Percentiles rank a stretch among this genome's conserved stretches.
phyloP scores from a whole-genome alignment of 2,113 vertebrate species.

The Picathartes gymnocephalus region DNA sequence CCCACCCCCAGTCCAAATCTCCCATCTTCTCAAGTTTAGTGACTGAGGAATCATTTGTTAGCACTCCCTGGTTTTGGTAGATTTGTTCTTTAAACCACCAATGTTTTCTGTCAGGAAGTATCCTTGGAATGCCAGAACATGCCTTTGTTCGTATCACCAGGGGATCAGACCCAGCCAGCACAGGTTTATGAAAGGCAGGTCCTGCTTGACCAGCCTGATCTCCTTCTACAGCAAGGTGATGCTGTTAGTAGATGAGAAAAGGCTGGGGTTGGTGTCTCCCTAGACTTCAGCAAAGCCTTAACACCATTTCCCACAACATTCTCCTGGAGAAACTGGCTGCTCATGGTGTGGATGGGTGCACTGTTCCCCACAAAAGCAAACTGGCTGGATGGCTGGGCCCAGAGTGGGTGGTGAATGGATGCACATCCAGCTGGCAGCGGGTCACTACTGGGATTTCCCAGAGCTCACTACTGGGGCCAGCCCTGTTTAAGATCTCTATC shows the following conservation, averaged over 20 bases:
- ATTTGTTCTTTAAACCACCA: not conserved
- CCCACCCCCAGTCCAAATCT: not conserved
- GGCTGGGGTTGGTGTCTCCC: not conserved
- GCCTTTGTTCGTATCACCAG: not conserved
- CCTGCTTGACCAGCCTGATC: not conserved
- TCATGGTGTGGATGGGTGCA: not conserved
- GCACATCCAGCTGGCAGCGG: accelerated
- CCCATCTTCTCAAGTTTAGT: not conserved
- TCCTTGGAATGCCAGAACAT: not conserved
- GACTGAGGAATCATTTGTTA: not conserved
- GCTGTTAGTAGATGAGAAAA: not conserved
- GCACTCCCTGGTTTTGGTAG: not conserved
- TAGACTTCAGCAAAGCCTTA: not conserved
- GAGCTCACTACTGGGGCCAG: not conserved
- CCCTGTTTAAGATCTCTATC: not conserved
- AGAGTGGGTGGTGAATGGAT: not conserved
- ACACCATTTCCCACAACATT: not conserved
- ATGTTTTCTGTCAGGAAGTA: not conserved
- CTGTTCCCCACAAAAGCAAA: not conserved
- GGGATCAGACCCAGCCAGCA: not conserved
- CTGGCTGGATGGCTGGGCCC: not conserved
- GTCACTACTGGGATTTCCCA: not conserved
- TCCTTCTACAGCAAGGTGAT: not conserved
- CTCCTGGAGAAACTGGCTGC: not conserved
- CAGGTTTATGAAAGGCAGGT: not conserved